Conservation (phyloP, 2,797 vertebrate genomes). For the Rhodeus uyekii region DNA sequence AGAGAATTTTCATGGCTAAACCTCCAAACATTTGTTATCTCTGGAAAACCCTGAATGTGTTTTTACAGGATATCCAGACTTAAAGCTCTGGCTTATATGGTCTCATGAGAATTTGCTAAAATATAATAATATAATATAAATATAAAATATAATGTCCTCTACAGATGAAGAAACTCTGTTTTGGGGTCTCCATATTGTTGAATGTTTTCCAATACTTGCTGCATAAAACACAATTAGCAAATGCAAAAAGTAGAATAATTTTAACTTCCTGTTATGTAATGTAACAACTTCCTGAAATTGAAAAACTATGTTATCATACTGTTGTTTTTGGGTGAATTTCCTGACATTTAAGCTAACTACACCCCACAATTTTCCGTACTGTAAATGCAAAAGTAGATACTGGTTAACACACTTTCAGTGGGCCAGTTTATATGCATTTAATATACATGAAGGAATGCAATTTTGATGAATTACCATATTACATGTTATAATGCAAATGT, state of each 20-base stretch:
- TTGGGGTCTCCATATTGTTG: too few relatives aligned
- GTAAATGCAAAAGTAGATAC: constrained; percentile 63
- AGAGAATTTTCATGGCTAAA: too few relatives aligned
- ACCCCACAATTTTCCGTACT: neutral
- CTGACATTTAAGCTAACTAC: neutral
- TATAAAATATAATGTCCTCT: too few relatives aligned
- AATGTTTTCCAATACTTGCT: neutral
- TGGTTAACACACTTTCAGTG: constrained; percentile 86
- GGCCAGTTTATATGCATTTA: constrained; percentile 67
- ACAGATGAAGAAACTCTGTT: too few relatives aligned
- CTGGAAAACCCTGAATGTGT: too few relatives aligned
- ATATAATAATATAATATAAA: too few relatives aligned
- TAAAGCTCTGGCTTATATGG: too few relatives aligned
- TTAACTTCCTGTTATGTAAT: neutral
- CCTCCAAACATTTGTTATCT: too few relatives aligned
- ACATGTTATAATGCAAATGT: neutral
- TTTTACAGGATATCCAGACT: too few relatives aligned
- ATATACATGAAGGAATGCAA: neutral
- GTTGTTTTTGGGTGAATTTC: neutral
- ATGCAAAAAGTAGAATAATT: neutral
- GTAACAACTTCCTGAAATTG: neutral
- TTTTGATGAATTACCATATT: neutral
- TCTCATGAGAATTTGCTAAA: too few relatives aligned
- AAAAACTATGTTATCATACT: too few relatives aligned
- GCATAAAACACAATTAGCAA: neutral